Conservation (phyloP, 2,888 invertebrate genomes). For the Scaptomyza caliginosa region DNA sequence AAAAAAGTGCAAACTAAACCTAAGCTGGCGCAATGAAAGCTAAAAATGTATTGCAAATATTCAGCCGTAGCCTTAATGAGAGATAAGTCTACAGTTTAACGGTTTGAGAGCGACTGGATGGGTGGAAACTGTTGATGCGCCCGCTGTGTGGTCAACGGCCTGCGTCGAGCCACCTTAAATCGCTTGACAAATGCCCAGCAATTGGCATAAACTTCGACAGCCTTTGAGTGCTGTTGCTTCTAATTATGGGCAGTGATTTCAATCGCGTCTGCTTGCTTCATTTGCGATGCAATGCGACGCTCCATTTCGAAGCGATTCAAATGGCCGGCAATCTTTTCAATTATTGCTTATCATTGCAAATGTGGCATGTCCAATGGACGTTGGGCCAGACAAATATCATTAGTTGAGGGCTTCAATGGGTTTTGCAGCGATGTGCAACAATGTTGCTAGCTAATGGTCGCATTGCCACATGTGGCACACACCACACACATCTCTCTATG, state of each 20-base stretch:
- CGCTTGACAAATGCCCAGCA: conserved; percentile 57
- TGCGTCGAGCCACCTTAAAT: conserved; percentile 44
- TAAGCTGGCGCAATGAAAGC: conserved; percentile 45
- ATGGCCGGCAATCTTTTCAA: conserved; percentile 75
- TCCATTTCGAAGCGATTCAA: conserved; percentile 63
- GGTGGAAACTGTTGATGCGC: neutral
- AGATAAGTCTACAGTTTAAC: conserved; percentile 38
- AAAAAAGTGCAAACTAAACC: conserved; percentile 50
- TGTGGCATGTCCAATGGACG: conserved; percentile 34
- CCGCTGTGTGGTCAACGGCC: conserved; percentile 44
- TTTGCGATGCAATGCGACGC: conserved; percentile 13
- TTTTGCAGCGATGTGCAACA: conserved; percentile 49
- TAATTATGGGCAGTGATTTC: conserved; percentile 42
- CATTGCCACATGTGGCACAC: conserved; percentile 35
- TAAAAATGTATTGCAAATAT: conserved; percentile 2
- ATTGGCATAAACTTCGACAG: conserved; percentile 52
- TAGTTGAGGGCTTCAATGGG: conserved; percentile 54
- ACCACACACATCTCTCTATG: neutral
- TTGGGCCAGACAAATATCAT: conserved; percentile 61
- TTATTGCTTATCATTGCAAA: conserved; percentile 75
- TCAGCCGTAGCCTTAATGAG: conserved; percentile 50
- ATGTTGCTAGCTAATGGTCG: conserved; percentile 43
- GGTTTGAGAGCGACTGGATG: conserved; percentile 38
- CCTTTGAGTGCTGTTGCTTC: conserved; percentile 35
- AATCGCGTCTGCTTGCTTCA: conserved; percentile 34